phyloP scores from a whole-genome alignment of 2,888 invertebrate species.

The Melipona bicolor region DNA sequence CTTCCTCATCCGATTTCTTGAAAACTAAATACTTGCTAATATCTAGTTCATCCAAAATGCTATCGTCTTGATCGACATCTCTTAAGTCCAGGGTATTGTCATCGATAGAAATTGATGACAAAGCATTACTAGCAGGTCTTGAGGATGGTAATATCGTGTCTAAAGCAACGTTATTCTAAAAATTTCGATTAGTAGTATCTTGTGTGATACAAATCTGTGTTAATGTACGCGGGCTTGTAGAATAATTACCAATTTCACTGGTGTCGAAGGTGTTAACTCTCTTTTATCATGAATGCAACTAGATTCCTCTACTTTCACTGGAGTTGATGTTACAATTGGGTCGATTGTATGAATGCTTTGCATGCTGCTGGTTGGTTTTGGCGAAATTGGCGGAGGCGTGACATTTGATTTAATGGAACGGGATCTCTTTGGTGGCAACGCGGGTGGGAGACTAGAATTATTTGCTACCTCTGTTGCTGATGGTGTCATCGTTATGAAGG shows the following conservation, averaged over 20 bases:
- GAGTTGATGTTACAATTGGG: constrained; percentile 78
- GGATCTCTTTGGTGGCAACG: constrained; percentile 87
- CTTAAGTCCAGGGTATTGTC: constrained; percentile 79
- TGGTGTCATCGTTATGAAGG: constrained; percentile 78
- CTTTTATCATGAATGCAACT: constrained; percentile 72
- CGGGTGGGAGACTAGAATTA: constrained; percentile 85
- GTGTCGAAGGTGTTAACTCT: constrained; percentile 72
- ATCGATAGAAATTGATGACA: constrained; percentile 80
- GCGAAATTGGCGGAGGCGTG: constrained; percentile 80
- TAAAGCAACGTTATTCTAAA: constrained; percentile 77
- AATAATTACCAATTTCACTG: constrained; percentile 73
- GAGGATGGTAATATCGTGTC: constrained; percentile 75
- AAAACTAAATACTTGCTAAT: constrained; percentile 91
- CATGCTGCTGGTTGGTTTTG: constrained; percentile 83
- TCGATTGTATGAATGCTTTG: constrained; percentile 81
- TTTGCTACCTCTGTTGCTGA: constrained; percentile 77
- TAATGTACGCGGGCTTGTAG: neutral
- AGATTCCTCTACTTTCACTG: constrained; percentile 76
- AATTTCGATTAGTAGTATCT: constrained; percentile 15
- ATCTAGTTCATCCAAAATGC: constrained; percentile 90
- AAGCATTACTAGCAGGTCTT: constrained; percentile 80
- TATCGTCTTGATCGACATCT: constrained; percentile 79
- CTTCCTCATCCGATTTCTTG: constrained; percentile 93
- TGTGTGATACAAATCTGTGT: neutral
- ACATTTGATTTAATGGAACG: constrained; percentile 82